A percentile compares a stretch with the other conserved stretches of the same genome.
Conservation (phyloP, 2,888 invertebrate genomes). For the Mesorhabditis spiculigera region DNA sequence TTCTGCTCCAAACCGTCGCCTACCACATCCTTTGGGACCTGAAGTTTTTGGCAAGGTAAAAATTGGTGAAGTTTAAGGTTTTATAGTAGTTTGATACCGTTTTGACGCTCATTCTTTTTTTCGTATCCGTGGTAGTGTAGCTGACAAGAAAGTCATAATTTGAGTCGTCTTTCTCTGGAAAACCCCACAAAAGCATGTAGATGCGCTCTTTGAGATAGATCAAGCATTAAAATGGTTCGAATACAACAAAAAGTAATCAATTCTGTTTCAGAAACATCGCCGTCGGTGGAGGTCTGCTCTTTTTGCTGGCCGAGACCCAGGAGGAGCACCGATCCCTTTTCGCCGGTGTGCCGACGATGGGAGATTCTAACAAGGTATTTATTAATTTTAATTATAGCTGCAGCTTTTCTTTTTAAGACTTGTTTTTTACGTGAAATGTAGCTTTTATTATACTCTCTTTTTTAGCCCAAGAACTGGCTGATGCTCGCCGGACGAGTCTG, state of each 20-base stretch:
- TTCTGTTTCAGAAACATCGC: conserved; percentile 76
- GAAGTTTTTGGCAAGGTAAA: conserved; percentile 79
- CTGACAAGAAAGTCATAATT: no score
- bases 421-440: no score
- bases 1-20: conserved; percentile 76
- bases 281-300: conserved; percentile 88
- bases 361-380: conserved; percentile 65
- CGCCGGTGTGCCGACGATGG: conserved; percentile 74
- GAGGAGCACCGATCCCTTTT: conserved; percentile 71
- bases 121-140: not conserved
- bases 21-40: conserved; percentile 91
- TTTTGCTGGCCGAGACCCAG: conserved; percentile 82
- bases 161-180: no score
- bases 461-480: conserved; percentile 84
- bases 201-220: no score
- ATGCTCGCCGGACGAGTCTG: conserved; percentile 91
- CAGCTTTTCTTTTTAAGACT: no score
- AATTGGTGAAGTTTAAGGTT: no score
- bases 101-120: not conserved
- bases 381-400: not conserved
- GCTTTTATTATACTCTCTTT: not conserved
- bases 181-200: no score
- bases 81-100: no score
- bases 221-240: no score
- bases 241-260: no score